Base-by-base conservation (phyloP, 2,113 vertebrate genomes). In the Gobius niger region DNA sequence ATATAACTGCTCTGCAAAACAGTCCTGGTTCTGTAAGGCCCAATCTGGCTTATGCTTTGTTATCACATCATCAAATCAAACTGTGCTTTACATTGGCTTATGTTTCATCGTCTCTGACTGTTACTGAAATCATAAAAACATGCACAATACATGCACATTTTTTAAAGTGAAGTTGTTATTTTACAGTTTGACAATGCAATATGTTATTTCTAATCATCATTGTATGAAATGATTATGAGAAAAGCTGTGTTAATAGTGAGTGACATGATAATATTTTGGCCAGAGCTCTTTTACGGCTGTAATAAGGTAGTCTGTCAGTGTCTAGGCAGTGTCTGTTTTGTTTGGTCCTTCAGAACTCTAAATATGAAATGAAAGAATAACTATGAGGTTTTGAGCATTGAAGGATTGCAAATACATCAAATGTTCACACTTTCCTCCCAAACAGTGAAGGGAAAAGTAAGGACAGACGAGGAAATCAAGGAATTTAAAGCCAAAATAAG, bases 371-470 rank as follows among this genome's bases (percentile, higher is more conserved):
- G 47, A 72, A 68, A 71, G 18, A 70, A 47, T 64, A 72, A 67
- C 7, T 53, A 10, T 64, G 68, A 69, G 65, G 71, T 77, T 34
- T 34, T 67, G 74, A 68, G 53, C 51, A 49, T 44, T 78, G 69
- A 82, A 16, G 14, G 14, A 60, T 16, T 42, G 57, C 40, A 60
- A 60, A 44, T 9, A 41, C 12, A 47, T 53, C 65, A 42, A 57
- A 24, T 54, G 47, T 61, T 57, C 67, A 57, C 10, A 49, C 34
- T 44, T 79, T 51, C 57, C 69, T 66, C 24, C 68, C 76, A 63
- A 76, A 76, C 52, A 34, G 50, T 40, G 49, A 6, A 51, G 42
- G 47, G 49, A 63, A 64, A 57, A 60, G 57, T 60, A 60, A 42
- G 57, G 41, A 60, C 57, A 62, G 34, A 57, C 63, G 15, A 67